A percentile compares a stretch with the other conserved stretches of the same genome.
Evolutionary conservation across 2,113 vertebrate species (phyloP).

Genomic region (Turnix velox): DNA sequence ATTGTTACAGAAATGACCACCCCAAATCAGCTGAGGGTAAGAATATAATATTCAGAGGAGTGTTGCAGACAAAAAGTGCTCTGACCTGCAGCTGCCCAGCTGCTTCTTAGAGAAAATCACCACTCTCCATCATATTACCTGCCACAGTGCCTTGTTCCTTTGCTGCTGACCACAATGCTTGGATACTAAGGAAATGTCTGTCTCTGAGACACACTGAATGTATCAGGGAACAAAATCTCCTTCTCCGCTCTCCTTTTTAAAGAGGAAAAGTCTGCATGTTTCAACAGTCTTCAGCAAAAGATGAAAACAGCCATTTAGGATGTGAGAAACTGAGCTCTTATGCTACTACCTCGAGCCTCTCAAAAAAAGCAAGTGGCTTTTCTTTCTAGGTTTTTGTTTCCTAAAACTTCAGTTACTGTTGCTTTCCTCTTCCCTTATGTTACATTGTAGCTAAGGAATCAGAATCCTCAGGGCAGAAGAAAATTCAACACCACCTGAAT

Average conservation of each 20-base stretch:
- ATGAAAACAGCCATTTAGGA: background rate
- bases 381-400: background rate
- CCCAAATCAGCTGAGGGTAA: conserved; percentile 9
- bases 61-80: conserved; percentile 13
- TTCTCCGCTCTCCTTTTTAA: background rate
- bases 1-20: conserved; percentile 20
- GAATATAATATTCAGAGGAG: background rate
- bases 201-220: background rate
- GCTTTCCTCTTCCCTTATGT: background rate
- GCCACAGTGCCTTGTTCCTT: background rate
- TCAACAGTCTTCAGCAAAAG: background rate
- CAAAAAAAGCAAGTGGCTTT: background rate
- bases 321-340: background rate
- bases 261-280: background rate
- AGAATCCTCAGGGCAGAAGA: background rate
- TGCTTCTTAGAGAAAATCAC: conserved; percentile 24
- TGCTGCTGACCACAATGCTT: fast-evolving
- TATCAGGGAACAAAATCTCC: background rate
- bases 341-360: background rate
- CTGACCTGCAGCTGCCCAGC: conserved; percentile 42
- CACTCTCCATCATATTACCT: background rate
- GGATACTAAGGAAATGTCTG: background rate
- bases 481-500: background rate
- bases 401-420: background rate
- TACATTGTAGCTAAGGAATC: background rate